These are phyloP conservation scores for Phylloscopus trochiloides DNA, from an alignment of 2,113 vertebrate genomes.

Conservation along the genomic window DNA sequence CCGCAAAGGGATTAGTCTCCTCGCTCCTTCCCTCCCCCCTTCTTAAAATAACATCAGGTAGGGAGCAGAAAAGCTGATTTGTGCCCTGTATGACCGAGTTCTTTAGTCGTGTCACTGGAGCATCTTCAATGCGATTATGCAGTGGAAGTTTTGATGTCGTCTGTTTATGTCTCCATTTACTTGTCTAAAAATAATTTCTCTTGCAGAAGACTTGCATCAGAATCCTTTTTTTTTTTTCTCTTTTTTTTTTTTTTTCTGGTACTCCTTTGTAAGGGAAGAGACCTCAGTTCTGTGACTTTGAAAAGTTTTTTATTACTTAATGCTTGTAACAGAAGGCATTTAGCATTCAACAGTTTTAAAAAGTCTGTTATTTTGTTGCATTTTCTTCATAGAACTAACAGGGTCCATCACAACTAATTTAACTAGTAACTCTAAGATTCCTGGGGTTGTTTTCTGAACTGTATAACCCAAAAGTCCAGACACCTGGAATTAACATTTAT, in stretches of 20 bases:
- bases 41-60: slow-evolving; percentile 39
- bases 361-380: fast-evolving
- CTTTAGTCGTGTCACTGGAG: slow-evolving; percentile 10
- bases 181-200: not conserved
- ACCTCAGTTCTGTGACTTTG: not conserved
- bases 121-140: slow-evolving; percentile 13
- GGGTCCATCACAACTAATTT: not conserved
- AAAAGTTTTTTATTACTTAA: not conserved
- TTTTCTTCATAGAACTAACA: not conserved
- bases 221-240: not conserved
- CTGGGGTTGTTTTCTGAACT: not conserved
- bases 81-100: not conserved
- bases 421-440: not conserved
- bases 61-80: slow-evolving; percentile 46
- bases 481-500: not conserved
- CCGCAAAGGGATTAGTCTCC: not conserved
- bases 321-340: not conserved
- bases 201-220: not conserved
- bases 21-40: not conserved
- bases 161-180: not conserved
- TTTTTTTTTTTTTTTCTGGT: not conserved
- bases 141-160: not conserved
- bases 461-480: not conserved
- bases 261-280: not conserved
- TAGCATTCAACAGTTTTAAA: not conserved